Base-by-base conservation (phyloP, 2,113 vertebrate genomes). In the Stigmatopora nigra region DNA sequence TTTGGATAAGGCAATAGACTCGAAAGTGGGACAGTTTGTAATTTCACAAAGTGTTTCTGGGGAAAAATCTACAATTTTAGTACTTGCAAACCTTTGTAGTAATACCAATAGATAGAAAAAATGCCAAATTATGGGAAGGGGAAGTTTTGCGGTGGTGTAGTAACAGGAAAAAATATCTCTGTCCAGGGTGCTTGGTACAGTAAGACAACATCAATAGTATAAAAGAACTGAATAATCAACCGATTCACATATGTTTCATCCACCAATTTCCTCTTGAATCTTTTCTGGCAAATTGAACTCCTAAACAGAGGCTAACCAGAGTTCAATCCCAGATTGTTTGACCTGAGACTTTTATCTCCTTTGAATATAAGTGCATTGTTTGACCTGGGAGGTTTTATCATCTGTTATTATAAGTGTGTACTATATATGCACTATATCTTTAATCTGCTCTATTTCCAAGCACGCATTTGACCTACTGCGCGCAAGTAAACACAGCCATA, bases 401-500 rank as follows among this genome's bases (percentile, higher is more conserved):
- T 48, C 4, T 48, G 46, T 48, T 5, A 48, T 48, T 53, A 41
- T 10, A 41, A 41, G 35, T 11, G 16, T 60, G 36, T 61, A 16
- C 15, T 35, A 10, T 36, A 22, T 22, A 10, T 70, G 60, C 38
- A 65, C 78, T 63, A 52, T 70, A 63, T 70, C 41, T 51, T 14
- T 9, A 59, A n/a, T 61, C 38, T 13, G 38, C 38, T 61, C 10
- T n/a, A 45, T 61, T 41, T 60, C n/a, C 20, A 1, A 60, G 35
- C 36, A 60, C 58, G 20, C 12, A 3, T 56, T 19, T 44, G 5
- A 61, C 11, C n/a, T 14, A 61, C 16, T 14, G n/a, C 11, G 82
- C 76, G 53, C 64, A 63, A 77, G 68, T 45, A 58, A 58, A 61
- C 66, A 16, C 38, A 65, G 53, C 25, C 61, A 59, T 56, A 60